phyloP scores from a whole-genome alignment of 2,797 vertebrate genomes.

The Cuniculus paca region DNA sequence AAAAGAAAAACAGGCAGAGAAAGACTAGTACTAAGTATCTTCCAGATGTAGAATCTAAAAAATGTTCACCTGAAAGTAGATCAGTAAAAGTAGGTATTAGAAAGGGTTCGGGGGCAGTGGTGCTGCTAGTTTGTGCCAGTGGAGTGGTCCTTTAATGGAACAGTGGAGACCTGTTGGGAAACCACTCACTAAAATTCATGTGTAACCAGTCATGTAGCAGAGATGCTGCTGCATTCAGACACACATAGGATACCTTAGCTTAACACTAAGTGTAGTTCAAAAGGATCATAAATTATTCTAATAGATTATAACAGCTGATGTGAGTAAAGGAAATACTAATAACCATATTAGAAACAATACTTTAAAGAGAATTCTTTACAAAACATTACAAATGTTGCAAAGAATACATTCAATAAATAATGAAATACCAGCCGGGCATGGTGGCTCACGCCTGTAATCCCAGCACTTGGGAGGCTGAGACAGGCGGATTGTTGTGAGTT shows the following conservation, averaged over 20 bases:
- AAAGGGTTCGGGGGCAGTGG: neutral
- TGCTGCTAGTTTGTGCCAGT: neutral
- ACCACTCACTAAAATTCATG: neutral
- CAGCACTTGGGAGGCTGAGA: too few species aligned
- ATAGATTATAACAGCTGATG: neutral
- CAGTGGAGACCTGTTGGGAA: neutral
- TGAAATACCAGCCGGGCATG: too few species aligned
- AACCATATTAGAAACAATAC: neutral
- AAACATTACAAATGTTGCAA: neutral
- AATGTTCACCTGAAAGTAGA: neutral
- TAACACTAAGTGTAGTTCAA: neutral
- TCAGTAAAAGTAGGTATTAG: neutral
- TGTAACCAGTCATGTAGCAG: neutral
- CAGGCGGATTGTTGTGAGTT: too few species aligned
- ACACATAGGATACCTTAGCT: neutral
- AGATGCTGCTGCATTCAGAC: neutral
- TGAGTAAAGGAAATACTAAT: neutral
- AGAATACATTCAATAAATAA: neutral
- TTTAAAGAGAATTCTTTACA: neutral
- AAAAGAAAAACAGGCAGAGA: neutral
- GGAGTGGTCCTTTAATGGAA: neutral
- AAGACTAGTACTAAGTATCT: neutral
- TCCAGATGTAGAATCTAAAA: neutral
- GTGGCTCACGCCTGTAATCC: too few species aligned
- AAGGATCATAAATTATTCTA: neutral